Evolutionary conservation across 2,113 vertebrate genomes (phyloP).

Genomic region (Tursiops truncatus): DNA sequence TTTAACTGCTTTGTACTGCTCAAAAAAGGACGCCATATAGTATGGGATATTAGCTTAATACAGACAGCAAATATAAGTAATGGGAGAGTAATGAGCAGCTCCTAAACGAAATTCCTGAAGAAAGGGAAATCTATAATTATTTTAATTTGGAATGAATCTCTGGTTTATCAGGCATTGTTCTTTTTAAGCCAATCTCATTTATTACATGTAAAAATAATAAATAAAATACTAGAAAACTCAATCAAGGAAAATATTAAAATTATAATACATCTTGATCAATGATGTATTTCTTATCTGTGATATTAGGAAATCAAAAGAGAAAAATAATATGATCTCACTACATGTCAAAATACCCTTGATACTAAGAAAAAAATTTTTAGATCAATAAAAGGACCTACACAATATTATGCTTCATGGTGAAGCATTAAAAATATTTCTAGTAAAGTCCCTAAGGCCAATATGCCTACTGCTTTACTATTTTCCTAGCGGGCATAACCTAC

Average conservation of each 20-base stretch:
- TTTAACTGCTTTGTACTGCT: not conserved
- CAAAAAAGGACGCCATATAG: not conserved
- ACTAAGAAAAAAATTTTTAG: not conserved
- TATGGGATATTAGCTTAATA: not conserved
- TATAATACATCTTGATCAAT: not conserved
- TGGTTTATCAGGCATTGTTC: not conserved
- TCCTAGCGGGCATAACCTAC: not conserved
- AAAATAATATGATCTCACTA: not conserved
- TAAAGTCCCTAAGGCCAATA: not conserved
- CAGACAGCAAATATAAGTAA: not conserved
- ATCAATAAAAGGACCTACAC: not conserved
- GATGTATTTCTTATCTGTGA: not conserved
- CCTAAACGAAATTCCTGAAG: not conserved
- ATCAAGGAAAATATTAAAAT: not conserved
- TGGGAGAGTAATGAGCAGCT: not conserved
- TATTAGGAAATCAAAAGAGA: not conserved
- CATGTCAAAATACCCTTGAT: not conserved
- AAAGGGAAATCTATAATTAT: not conserved
- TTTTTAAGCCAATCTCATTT: slow-evolving; percentile 11
- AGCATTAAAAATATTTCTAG: slow-evolving; percentile 22
- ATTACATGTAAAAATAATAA: not conserved
- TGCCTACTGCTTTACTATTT: not conserved
- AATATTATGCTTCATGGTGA: not conserved
- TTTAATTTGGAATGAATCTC: not conserved
- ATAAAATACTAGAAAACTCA: not conserved